Evolutionary conservation across 1,140 invertebrate species (phyloP), one percentile per base, ranked within the genome.

Genomic region (Drosophila ogumai): DNA sequence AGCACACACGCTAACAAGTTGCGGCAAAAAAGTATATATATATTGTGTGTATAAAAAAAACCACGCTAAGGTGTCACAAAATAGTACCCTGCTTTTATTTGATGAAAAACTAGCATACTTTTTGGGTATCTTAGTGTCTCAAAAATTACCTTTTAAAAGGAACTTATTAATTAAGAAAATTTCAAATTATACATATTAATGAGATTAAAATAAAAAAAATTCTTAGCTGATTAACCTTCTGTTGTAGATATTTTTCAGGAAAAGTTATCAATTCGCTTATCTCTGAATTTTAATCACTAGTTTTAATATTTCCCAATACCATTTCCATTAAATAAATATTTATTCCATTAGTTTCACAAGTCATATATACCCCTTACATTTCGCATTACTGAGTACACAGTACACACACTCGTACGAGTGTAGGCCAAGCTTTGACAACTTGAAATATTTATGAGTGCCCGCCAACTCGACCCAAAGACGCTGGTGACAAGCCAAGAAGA

Each of bases 1-100:
- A 22, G 44, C 82, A 81, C 69, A 81, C 73, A 78, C n/a, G 75
- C 75, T 78, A 78, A 78, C 75, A 78, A 78, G 75, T 78, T 78
- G 75, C 56, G 65, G 57, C 56, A 28, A 61, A 61, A 79, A 49
- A 65, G 3, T 10, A 3, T 34, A 19, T 19, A 19, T 22, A 22
- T 36, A 5, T 12, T 19, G 19, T n/a, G 8, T 25, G 13, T 47
- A 28, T 49, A 31, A 17, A 32, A 31, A 17, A 22, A 13, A 19
- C 2, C 3, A 28, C 5, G 17, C 10, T 15, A 54, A 38, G 19
- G 52, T 54, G 50, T 54, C 17, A 38, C 22, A 38, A 54, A 38
- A 25, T 54, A 6, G 25, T 28, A 54, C 52, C 50, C 50, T 36
- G 17, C 7, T 22, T 15, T 36, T 36, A 36, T 22, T 36, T 22